Evolutionary conservation across 1,140 invertebrate genomes (phyloP).

Genomic region (Plectrocnemia conspersa): DNA sequence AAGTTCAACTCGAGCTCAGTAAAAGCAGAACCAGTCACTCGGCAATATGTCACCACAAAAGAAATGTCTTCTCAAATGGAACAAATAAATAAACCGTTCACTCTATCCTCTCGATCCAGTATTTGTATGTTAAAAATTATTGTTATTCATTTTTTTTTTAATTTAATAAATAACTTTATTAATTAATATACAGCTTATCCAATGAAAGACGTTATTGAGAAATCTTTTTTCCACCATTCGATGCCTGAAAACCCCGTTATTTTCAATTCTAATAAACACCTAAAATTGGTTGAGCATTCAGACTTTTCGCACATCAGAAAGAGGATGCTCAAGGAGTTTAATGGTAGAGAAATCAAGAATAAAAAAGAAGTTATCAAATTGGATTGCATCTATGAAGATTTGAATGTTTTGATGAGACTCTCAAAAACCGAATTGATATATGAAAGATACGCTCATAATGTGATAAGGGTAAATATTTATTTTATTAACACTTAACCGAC

Average conservation of each 20-base stretch:
- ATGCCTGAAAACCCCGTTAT: constrained; percentile 4
- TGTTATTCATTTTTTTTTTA: background rate
- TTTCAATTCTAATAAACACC: constrained; percentile 20
- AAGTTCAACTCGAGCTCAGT: constrained; percentile 13
- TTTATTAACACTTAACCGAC: no score
- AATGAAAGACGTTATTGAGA: constrained; percentile 12
- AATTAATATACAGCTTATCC: constrained; percentile 29
- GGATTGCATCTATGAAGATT: constrained; percentile 19
- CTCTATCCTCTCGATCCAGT: background rate
- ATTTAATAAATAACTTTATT: background rate
- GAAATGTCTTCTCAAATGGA: background rate
- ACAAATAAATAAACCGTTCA: background rate
- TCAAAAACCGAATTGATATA: background rate
- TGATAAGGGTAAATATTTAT: constrained; percentile 16
- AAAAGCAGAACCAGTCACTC: background rate
- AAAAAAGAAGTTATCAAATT: background rate
- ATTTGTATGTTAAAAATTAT: background rate
- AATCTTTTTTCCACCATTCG: constrained; percentile 16
- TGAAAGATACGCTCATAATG: constrained; percentile 1
- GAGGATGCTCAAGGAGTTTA: constrained; percentile 19
- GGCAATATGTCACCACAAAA: background rate
- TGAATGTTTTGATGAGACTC: constrained; percentile 17
- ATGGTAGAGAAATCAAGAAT: background rate
- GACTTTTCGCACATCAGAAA: constrained; percentile 22
- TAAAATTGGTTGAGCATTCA: constrained; percentile 16